Evolutionary conservation across 2,888 invertebrate species (phyloP), one percentile per base, ranked within the genome.

Genomic region (Heliconius ethilla): DNA sequence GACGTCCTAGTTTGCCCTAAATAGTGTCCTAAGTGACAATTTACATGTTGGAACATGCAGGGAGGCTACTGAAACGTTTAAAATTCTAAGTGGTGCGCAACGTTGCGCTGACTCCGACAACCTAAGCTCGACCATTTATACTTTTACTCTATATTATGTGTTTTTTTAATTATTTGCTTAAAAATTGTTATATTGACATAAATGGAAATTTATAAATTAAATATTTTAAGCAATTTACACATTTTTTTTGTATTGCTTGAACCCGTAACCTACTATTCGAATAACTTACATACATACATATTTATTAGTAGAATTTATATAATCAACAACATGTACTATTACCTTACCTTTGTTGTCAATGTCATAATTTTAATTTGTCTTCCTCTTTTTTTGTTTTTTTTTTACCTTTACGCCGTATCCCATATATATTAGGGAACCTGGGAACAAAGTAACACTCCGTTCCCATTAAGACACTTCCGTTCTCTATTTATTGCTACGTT

Each of bases 21-120:
- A 76, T 78, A 79, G 77, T 70, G 72, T 22, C 65, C 63, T 80
- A 80, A 82, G 82, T 82, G 81, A 80, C 79, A 80, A 82, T 82
- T 81, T 82, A 78, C 77, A 79, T 73, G 80, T 80, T 65, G 69
- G 66, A 77, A 37, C 40, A 69, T 69, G 25, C 13, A 40, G 37
- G 25, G 40, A 59, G 69, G 69, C 75, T 75, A 76, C 55, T 62
- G 37, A 69, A 27, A 73, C 75, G 76, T 75, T 82, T 78, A 81
- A 78, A 79, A 66, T 66, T 62, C 45, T 70, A 55, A 76, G 76
- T 76, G 65, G 65, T 22, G 33, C 33, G 59, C 72, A 25, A 59
- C 72, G 72, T 80, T 78, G 74, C 79, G 80, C 76, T 80, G 78
- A 81, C 76, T 77, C 69, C 51, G 65, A 69, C 62, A 76, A 75